Evolutionary conservation across 2,888 invertebrate genomes (phyloP), one percentile per base, ranked within the genome.

Genomic region (Caenorhabditis sp.): DNA sequence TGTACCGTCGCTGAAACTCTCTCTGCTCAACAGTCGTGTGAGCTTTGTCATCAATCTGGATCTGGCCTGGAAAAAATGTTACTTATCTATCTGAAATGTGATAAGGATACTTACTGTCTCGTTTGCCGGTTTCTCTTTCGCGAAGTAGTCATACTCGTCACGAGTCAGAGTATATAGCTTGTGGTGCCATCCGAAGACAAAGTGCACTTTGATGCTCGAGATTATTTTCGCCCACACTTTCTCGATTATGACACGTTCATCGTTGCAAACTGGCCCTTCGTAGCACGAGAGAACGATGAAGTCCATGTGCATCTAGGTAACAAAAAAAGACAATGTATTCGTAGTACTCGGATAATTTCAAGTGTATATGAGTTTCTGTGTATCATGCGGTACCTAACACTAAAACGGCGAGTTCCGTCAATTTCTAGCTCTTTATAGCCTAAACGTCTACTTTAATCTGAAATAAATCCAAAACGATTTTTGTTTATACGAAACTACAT

Each of bases 241-340:
- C 0, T 15, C 9, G 11, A 72, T 55, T 2, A 52, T 26, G 1
- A 5, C 26, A 3, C 68, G 50, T 20, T 79, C 63, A 0, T 72
- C 61, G 11, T 30, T 24, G 35, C 48, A 37, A 0, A 78, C 53
- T 13, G 78, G 78, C 1, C 74, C 74, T 9, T 50, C 56, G 20
- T 37, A 62, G 39, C 71, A 45, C 5, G 65, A 55, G 9, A 71
- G 56, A 9, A 62, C 56, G 9, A 66, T 71, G 22, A 74, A 61
- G 24, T 78, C 78, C 27, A 70, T 70, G 17, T 74, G 68, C 45
- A 71, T 66, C 78, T 78, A n/a, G n/a, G n/a, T n/a, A n/a, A n/a
- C n/a, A n/a, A n/a, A n/a, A n/a, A n/a, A n/a, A n/a, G n/a, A n/a
- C n/a, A n/a, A n/a, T n/a, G n/a, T n/a, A n/a, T n/a, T n/a, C n/a